phyloP scores from a whole-genome alignment of 2,113 vertebrate species.

The Rhinopomastus cyanomelas region DNA sequence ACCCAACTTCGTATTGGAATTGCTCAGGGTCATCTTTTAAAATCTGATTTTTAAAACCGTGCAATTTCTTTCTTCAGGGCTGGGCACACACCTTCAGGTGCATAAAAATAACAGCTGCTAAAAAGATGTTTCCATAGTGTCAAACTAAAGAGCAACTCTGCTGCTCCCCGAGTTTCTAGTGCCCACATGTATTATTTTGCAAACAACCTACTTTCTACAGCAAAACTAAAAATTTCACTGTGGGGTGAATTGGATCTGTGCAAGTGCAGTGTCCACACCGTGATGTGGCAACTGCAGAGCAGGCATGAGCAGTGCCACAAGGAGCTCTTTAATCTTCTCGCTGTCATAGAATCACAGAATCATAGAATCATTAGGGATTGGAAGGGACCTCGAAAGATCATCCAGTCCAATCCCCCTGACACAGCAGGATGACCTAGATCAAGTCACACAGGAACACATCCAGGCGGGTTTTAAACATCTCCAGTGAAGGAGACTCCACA shows the following conservation, averaged over 20 bases:
- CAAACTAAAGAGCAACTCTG: neutral
- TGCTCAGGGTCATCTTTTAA: neutral
- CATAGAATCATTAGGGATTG: too few relatives aligned
- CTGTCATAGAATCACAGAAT: too few relatives aligned
- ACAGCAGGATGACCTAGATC: too few relatives aligned
- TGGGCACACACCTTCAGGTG: neutral
- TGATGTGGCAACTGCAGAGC: neutral
- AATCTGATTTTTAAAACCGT: neutral
- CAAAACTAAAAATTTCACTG: neutral
- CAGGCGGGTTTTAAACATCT: too few relatives aligned
- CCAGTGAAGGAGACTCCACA: too few relatives aligned
- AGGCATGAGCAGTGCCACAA: neutral
- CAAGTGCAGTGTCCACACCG: neutral
- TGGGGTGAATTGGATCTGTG: neutral
- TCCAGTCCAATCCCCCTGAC: too few relatives aligned
- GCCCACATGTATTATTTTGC: neutral
- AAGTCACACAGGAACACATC: too few relatives aligned
- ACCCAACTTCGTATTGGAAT: neutral
- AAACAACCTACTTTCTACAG: neutral
- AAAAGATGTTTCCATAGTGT: neutral
- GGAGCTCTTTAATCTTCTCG: neutral
- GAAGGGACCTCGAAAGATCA: too few relatives aligned
- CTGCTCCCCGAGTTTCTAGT: neutral
- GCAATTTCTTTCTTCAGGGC: neutral
- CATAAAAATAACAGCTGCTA: neutral